Base-by-base conservation (phyloP, 23 tunicate species). In the Diplosoma virens region DNA sequence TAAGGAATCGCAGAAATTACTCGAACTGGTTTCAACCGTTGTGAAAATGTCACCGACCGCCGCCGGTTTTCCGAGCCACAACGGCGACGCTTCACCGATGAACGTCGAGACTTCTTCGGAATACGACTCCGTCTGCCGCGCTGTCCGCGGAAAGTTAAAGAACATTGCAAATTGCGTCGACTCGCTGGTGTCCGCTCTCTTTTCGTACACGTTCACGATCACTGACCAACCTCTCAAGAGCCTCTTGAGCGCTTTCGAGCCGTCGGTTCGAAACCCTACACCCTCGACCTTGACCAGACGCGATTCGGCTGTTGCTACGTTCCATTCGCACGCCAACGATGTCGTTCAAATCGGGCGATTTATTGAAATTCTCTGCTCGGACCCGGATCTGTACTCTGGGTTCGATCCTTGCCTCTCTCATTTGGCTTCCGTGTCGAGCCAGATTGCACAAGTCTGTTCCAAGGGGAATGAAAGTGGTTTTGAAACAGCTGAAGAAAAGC, bases 101-200 rank as follows among this genome's bases (percentile, higher is more conserved):
- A 2, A 48, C 25, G 37, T 4, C 20, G 24, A 68, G 20, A 61
- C 47, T 25, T 1, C 37, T 3, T 72, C 78, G 17, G 78, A 72
- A 33, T 72, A 30, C 28, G 78, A 34, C 25, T 72, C 78, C 28
- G 78, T 72, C 1, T 72, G 78, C 27, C 78, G 78, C 27, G 78
- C 46, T 23, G 33, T 48, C 2, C 78, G 78, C 23, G 78, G 36
- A 25, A 72, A 72, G 36, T 29, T 72, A 37, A 72, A 72, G 28
- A 48, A 22, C n/a, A 2, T 72, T 1, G 24, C 21, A 25, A 72
- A 26, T 14, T 25, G 35, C 59, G 48, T 61, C 2, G 2, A 11
- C 33, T 25, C 78, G 20, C 6, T 72, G 4, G 59, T 60, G 21
- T 5, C 36, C 4, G 37, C 82, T 3, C 20, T 78, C 6, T 63